These are phyloP conservation scores for Struthidea cinerea DNA, from an alignment of 2,113 vertebrate species.

Conservation along the genomic window DNA sequence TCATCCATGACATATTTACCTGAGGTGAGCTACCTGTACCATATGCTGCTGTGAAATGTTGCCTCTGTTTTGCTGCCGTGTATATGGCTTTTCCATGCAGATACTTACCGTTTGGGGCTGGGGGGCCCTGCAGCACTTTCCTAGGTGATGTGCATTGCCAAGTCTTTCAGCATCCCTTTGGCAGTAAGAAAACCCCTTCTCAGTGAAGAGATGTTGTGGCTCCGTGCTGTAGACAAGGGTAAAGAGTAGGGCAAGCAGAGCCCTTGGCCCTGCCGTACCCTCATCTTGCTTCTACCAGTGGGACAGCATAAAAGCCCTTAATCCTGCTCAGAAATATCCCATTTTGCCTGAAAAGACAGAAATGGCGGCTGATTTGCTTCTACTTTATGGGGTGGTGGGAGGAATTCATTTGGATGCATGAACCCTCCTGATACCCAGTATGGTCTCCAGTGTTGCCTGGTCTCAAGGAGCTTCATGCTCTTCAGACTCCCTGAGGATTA, in stretches of 20 bases:
- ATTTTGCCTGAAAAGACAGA: neutral
- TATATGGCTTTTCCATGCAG: neutral
- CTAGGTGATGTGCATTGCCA: neutral
- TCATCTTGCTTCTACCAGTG: neutral
- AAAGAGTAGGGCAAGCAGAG: neutral
- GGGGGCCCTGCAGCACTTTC: neutral
- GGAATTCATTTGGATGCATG: neutral
- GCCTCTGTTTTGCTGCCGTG: neutral
- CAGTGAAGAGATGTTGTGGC: neutral
- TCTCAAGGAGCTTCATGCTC: neutral
- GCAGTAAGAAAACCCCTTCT: neutral
- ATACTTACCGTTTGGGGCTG: neutral
- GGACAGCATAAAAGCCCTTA: neutral
- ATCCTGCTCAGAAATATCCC: neutral
- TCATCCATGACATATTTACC: neutral
- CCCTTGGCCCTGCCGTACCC: neutral
- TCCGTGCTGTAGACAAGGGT: rapidly evolving
- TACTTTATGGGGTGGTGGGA: neutral
- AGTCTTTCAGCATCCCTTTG: neutral
- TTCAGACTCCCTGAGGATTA: neutral
- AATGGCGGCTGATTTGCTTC: neutral
- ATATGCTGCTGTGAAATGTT: neutral
- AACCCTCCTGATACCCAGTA: neutral
- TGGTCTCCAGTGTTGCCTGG: rapidly evolving
- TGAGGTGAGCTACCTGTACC: neutral